Evolutionary conservation across 2,888 invertebrate genomes (phyloP).

Genomic region (Nomada ferruginata): DNA sequence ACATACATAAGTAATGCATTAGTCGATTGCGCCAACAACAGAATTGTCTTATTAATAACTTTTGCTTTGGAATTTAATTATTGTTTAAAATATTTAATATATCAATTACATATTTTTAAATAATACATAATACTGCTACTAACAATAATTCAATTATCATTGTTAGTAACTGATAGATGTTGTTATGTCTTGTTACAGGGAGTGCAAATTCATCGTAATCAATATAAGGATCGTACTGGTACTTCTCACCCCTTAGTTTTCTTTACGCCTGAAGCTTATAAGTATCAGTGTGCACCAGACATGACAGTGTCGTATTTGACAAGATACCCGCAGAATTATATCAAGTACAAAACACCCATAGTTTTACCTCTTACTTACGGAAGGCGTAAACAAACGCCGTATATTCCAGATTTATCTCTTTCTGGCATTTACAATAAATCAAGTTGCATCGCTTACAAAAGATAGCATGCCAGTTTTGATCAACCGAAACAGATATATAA

Average conservation of each 20-base stretch:
- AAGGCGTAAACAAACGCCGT: constrained; percentile 85
- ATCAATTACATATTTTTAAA: no score
- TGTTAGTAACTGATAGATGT: no score
- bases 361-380: constrained; percentile 86
- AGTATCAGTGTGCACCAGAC: constrained; percentile 86
- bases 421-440: constrained; percentile 86
- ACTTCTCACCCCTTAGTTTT: constrained; percentile 86
- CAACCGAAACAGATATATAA: no score
- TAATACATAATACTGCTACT: no score
- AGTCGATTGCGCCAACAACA: no score
- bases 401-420: constrained; percentile 86
- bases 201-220: constrained; percentile 87
- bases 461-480: constrained; percentile 41
- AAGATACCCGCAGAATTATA: constrained; percentile 86
- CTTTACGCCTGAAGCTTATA: constrained; percentile 85
- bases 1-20: no score
- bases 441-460: constrained; percentile 86
- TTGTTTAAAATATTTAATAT: no score
- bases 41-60: no score
- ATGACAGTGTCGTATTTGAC: constrained; percentile 80
- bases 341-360: constrained; percentile 87
- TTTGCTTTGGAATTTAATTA: no score
- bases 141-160: no score
- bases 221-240: constrained; percentile 87
- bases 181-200: constrained; percentile 81